phyloP scores from a whole-genome alignment of 2,888 invertebrate genomes.

The Acleris holmiana region DNA sequence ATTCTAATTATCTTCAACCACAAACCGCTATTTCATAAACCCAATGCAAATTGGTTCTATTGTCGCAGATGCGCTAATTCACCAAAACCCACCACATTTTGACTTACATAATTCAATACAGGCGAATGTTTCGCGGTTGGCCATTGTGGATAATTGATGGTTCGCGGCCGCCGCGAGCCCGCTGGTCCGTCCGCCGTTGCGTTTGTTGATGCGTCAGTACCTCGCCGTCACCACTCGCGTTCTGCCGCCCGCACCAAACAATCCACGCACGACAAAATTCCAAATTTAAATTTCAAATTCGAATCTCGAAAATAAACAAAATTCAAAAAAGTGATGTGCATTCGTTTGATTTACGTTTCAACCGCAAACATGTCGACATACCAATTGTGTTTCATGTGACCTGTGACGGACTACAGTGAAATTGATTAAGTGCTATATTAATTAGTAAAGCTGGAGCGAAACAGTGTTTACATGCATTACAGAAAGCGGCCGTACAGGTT shows the following conservation, averaged over 20 bases:
- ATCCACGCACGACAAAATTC: slow-evolving; percentile 38
- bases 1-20: slow-evolving; percentile 26
- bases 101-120: slow-evolving; percentile 65
- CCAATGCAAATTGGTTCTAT: slow-evolving; percentile 28
- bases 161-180: slow-evolving; percentile 50
- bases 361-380: slow-evolving; percentile 51
- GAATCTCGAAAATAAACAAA: slow-evolving; percentile 5
- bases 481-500: slow-evolving; percentile 82
- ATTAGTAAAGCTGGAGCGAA: slow-evolving; percentile 80
- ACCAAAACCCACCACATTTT: slow-evolving; percentile 34
- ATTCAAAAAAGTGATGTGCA: slow-evolving; percentile 30
- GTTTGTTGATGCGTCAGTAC: slow-evolving; percentile 69
- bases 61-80: slow-evolving; percentile 37
- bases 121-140: slow-evolving; percentile 58
- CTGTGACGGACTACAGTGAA: slow-evolving; percentile 46
- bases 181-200: slow-evolving; percentile 56
- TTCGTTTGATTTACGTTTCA: slow-evolving; percentile 27
- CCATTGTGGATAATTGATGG: slow-evolving; percentile 69
- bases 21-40: slow-evolving; percentile 30
- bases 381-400: slow-evolving; percentile 50
- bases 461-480: slow-evolving; percentile 82
- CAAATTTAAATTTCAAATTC: slow-evolving; percentile 43
- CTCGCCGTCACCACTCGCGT: slow-evolving; percentile 62
- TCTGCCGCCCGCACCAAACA: slow-evolving; percentile 51
- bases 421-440: slow-evolving; percentile 56